phyloP scores from a whole-genome alignment of 2,113 vertebrate genomes.

The Syrrhaptes paradoxus region DNA sequence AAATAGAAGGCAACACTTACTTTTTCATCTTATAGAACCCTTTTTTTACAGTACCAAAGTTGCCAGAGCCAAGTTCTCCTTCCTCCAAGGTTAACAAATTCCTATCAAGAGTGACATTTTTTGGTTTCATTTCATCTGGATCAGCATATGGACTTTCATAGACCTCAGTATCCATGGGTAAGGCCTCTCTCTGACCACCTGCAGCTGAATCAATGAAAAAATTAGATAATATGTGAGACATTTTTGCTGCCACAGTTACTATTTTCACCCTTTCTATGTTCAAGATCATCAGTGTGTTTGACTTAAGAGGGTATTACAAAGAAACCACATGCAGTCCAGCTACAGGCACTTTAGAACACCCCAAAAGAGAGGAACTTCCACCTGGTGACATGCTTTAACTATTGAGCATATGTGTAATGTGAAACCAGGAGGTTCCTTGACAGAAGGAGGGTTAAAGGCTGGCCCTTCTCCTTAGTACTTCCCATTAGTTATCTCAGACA shows the following conservation, averaged over 20 bases:
- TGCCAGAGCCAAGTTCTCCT: constrained; percentile 94
- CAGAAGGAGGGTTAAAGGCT: neutral
- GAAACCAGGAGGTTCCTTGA: neutral
- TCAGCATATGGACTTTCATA: constrained; percentile 97
- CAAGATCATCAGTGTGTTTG: neutral
- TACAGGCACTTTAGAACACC: neutral
- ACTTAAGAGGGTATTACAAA: neutral
- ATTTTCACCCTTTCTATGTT: neutral
- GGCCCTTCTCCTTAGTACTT: neutral
- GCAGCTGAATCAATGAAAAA: neutral
- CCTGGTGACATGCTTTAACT: neutral
- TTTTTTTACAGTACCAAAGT: constrained; percentile 95
- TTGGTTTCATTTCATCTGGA: constrained; percentile 90
- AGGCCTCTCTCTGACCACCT: constrained; percentile 77
- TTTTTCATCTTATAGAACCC: constrained; percentile 93
- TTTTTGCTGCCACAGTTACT: neutral
- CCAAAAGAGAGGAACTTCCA: neutral
- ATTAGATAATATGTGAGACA: neutral
- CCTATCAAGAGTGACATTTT: constrained; percentile 85
- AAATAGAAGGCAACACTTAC: constrained; percentile 69
- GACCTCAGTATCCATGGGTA: constrained; percentile 94
- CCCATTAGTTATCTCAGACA: neutral
- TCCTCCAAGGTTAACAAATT: constrained; percentile 86
- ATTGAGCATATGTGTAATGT: neutral
- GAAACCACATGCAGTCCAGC: neutral